These are phyloP conservation scores for Sialia sialis DNA, from an alignment of 2,113 vertebrate genomes.

Conservation along the genomic window DNA sequence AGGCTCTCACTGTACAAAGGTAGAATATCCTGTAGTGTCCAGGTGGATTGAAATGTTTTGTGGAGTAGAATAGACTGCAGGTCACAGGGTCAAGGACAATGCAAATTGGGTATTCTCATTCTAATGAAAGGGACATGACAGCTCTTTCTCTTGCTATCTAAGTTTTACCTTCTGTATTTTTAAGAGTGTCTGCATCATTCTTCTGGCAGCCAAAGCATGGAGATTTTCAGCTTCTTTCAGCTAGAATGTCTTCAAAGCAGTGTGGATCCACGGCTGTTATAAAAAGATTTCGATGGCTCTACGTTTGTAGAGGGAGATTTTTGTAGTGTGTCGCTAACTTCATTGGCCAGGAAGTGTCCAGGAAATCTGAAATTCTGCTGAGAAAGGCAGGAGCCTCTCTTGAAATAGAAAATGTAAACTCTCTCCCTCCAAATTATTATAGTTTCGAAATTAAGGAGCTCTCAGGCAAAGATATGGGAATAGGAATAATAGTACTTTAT, in stretches of 20 bases:
- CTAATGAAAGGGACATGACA: neutral
- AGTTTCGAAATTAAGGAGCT: no score
- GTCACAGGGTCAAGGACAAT: neutral
- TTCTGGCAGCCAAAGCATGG: neutral
- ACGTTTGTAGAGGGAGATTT: neutral
- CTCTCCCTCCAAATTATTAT: no score
- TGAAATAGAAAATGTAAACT: no score
- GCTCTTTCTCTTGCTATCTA: neutral
- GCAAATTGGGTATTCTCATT: fast-evolving
- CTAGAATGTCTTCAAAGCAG: neutral
- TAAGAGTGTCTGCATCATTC: neutral
- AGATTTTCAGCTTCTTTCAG: neutral
- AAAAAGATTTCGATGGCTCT: neutral
- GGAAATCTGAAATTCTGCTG: no score
- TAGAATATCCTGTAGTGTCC: constrained; percentile 33
- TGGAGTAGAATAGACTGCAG: neutral
- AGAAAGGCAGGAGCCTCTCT: no score
- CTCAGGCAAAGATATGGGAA: no score
- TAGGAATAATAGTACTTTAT: no score
- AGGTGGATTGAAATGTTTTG: neutral
- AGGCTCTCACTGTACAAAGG: constrained; percentile 76
- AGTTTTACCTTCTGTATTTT: neutral
- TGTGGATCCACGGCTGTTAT: neutral
- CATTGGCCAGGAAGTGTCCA: neutral
- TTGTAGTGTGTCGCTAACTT: neutral